Evolutionary conservation across 2,888 invertebrate species (phyloP), one percentile per base, ranked within the genome.

Genomic region (Pyrgus malvae): DNA sequence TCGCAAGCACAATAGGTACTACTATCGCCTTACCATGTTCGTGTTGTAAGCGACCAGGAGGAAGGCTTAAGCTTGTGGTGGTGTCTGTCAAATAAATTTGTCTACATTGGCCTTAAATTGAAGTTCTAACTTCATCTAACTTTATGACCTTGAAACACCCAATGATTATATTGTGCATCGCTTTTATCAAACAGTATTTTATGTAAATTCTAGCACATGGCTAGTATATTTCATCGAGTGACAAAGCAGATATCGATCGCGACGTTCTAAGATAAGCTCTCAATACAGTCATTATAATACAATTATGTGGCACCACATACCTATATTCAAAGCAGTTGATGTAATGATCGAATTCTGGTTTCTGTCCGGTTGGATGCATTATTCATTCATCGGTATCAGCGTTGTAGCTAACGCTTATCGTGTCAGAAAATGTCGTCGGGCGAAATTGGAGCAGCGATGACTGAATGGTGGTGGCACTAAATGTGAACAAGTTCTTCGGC

Each of bases 391-490:
- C 48, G 48, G 29, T 55, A 56, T 48, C 45, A 40, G 48, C 33
- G 48, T 45, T 35, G 48, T 50, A 48, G 55, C 61, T 67, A 67
- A 61, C 64, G 64, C 64, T 62, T 70, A 70, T 69, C 63, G 61
- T 66, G 65, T 68, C 69, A 64, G 69, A 66, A 70, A 75, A 73
- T 70, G 67, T 63, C 66, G 64, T 63, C 50, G 48, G 57, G 67
- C 65, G 71, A 76, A 86, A 85, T 80, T 78, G 69, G 80, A 79
- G 67, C 82, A 78, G 72, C 76, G 72, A 76, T 75, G 75, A 77
- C 73, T 76, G 74, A 60, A 54, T 31, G 40, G 35, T 37, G 11
- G 29, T 31, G 23, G 40, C 40, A 31, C 46, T 45, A 37, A 45
- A 45, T 11, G 16, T 23, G 69, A 76, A 77, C 79, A 70, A 79